A percentile compares a stretch with the other conserved stretches of the same genome.
phyloP scores from a whole-genome alignment of 1,140 invertebrate species.

The Zophobas atratus region DNA sequence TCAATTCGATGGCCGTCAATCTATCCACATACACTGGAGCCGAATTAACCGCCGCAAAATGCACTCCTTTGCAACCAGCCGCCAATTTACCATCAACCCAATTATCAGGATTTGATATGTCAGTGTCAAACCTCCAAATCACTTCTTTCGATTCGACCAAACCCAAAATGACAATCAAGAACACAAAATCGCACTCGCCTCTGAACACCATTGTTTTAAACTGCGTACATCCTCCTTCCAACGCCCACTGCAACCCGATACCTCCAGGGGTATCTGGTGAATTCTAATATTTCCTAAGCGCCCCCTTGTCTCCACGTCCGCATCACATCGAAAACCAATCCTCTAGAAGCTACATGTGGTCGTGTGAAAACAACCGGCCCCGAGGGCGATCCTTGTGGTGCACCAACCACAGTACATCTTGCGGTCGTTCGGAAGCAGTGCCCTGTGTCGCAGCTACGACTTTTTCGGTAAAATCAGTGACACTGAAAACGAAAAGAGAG shows the following conservation, averaged over 20 bases:
- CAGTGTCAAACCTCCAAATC: slow-evolving; percentile 20
- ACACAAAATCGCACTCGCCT: not conserved
- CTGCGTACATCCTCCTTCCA: slow-evolving; percentile 15
- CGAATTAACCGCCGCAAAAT: not conserved
- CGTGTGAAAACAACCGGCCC: no score
- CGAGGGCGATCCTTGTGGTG: no score
- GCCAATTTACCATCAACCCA: slow-evolving; percentile 30
- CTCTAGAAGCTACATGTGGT: no score
- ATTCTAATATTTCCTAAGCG: slow-evolving; percentile 2
- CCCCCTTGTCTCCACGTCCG: not conserved
- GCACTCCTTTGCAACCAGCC: slow-evolving; percentile 23
- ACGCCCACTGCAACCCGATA: slow-evolving; percentile 20
- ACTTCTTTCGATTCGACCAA: not conserved
- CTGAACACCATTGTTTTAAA: slow-evolving; percentile 9
- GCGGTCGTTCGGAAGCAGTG: no score
- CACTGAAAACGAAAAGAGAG: not conserved
- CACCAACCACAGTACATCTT: no score
- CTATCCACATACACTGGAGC: not conserved
- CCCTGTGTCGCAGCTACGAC: no score
- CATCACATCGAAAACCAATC: no score
- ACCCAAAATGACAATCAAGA: slow-evolving; percentile 7
- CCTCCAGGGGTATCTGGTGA: not conserved
- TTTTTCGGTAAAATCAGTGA: no score
- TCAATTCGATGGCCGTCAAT: not conserved
- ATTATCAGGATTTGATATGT: slow-evolving; percentile 34